Evolutionary conservation across 2,113 vertebrate species (phyloP).

Genomic region (Psilopogon haemacephalus): DNA sequence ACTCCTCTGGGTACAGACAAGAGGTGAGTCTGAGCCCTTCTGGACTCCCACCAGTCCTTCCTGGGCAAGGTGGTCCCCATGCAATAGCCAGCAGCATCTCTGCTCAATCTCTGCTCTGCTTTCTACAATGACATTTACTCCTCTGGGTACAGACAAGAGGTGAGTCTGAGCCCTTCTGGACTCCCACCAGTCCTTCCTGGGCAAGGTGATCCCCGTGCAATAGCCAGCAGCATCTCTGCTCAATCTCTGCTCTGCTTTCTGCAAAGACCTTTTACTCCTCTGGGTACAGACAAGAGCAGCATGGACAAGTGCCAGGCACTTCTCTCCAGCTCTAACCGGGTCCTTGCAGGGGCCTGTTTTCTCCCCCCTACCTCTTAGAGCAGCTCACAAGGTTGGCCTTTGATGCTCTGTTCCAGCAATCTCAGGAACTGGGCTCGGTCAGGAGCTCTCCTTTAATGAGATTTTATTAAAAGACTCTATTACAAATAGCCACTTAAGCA

Average conservation of each 20-base stretch:
- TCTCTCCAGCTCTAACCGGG: background rate
- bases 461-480: slow-evolving; percentile 64
- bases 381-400: background rate
- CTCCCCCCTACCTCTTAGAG: background rate
- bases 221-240: background rate
- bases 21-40: accelerated
- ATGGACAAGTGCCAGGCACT: background rate
- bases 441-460: slow-evolving; percentile 54
- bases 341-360: background rate
- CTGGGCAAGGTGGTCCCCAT: accelerated
- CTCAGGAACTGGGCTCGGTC: background rate
- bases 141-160: background rate
- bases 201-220: accelerated
- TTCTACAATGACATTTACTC: background rate
- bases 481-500: slow-evolving; percentile 65
- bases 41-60: background rate
- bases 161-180: background rate
- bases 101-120: background rate
- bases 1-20: background rate
- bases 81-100: background rate
- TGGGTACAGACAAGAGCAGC: background rate
- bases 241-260: background rate
- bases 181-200: background rate
- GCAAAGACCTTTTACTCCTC: background rate
- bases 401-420: background rate